These are phyloP conservation scores for Arenicola marina DNA, from an alignment of 2,888 invertebrate species.

Conservation along the genomic window DNA sequence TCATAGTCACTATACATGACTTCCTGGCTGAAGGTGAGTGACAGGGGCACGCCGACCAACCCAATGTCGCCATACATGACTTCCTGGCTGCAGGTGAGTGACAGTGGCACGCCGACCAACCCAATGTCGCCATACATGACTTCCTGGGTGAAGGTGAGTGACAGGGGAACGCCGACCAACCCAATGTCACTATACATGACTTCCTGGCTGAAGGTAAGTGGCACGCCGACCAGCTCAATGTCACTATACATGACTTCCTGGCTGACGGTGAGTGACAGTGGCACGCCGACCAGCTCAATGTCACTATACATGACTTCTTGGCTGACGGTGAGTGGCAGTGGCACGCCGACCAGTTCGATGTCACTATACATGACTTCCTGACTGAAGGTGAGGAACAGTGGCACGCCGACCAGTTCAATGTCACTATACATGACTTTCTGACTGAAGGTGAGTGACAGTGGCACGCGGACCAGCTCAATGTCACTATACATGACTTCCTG, in stretches of 20 bases:
- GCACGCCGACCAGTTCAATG: constrained; percentile 43
- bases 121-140: constrained; percentile 44
- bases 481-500: constrained; percentile 45
- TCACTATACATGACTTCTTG: constrained; percentile 45
- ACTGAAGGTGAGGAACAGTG: constrained; percentile 50
- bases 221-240: constrained; percentile 44
- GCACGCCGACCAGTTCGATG: constrained; percentile 43
- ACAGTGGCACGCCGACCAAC: too few relatives aligned
- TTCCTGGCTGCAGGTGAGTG: constrained; percentile 48
- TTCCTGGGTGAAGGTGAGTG: constrained; percentile 48
- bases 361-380: constrained; percentile 45
- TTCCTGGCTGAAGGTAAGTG: too few relatives aligned
- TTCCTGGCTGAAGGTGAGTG: constrained; percentile 49
- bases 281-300: constrained; percentile 43
- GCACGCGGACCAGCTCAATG: constrained; percentile 42
- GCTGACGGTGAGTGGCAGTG: constrained; percentile 50
- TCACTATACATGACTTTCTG: constrained; percentile 45
- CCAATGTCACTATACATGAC: too few relatives aligned
- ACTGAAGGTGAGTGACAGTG: constrained; percentile 50
- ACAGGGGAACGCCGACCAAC: too few relatives aligned
- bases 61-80: constrained; percentile 44
- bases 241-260: constrained; percentile 45
- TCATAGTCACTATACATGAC: constrained; percentile 45
- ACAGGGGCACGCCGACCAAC: too few relatives aligned
- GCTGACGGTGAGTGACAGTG: constrained; percentile 50